Percentiles rank a stretch among this genome's conserved stretches.
phyloP scores from a whole-genome alignment of 2,113 vertebrate species.

The Excalfactoria chinensis region DNA sequence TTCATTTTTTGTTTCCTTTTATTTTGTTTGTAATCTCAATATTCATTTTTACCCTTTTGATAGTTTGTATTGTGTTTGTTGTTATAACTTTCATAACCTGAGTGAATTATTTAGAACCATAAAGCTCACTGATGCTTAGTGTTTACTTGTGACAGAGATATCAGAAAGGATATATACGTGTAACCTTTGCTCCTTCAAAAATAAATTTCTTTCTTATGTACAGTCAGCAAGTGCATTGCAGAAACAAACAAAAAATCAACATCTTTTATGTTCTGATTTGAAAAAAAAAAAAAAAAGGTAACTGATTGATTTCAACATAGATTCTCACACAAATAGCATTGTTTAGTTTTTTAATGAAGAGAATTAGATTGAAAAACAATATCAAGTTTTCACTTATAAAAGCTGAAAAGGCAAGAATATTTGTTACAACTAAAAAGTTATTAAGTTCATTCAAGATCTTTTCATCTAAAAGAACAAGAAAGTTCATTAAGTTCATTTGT shows the following conservation, averaged over 20 bases:
- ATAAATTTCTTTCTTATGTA: background rate
- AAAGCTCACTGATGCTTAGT: background rate
- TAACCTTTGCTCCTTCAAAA: background rate
- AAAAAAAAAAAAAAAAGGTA: background rate
- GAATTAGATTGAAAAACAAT: background rate
- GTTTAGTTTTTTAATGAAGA: background rate
- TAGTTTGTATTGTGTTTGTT: background rate
- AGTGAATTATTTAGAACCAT: background rate
- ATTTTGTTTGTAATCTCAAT: background rate
- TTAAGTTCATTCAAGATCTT: background rate
- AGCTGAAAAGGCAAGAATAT: background rate
- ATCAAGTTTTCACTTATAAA: background rate
- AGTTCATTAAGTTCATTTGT: background rate
- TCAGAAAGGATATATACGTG: background rate
- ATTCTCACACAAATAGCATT: background rate
- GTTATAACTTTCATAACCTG: background rate
- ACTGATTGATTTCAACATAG: background rate
- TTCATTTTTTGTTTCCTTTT: too few species aligned
- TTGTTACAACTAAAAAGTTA: background rate
- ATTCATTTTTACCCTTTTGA: background rate
- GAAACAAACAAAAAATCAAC: background rate
- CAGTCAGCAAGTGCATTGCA: background rate
- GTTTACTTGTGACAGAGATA: background rate
- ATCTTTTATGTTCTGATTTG: background rate
- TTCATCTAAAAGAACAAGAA: fast-evolving